Evolutionary conservation across 2,797 vertebrate species (phyloP), one percentile per base, ranked within the genome.

Genomic region (Octomys mimax): DNA sequence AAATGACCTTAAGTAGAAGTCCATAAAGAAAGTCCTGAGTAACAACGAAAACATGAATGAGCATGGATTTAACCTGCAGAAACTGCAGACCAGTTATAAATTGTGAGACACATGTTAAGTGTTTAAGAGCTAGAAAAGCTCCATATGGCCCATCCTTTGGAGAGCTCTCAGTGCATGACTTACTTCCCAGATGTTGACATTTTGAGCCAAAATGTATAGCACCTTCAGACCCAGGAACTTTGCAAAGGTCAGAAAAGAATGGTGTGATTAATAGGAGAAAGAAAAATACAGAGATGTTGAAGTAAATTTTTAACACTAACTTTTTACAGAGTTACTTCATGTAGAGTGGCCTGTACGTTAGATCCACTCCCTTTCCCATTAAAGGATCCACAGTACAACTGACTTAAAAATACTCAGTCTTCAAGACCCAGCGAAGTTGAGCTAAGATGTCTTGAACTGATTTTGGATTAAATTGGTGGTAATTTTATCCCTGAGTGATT

Each of bases 141-240:
- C 61, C 24, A 22, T 87, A 33, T 11, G 54, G 8, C 82, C 42
- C 49, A 31, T 71, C 11, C 80, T 94, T 33, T 6, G 61, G 93
- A 95, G 91, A 95, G 13, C 68, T 83, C 57, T 94, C 68, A 22
- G 3, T 73, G 62, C 52, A 10, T 79, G 89, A 68, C 68, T 96
- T 75, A 66, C 86, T 96, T 94, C 81, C 91, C 96, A 96, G 57
- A 61, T 94, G 86, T 91, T 62, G 82, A 94, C 61, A 81, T 94
- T 87, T 88, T 79, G 79, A 95, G 82, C 93, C 87, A 96, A 96
- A 94, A 81, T 28, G 5, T 83, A 13, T 66, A 86, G 52, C 28
- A 9, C 13, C 33, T 4, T 90, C 62, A 85, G 12, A 39, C 78
- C 18, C 8, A 33, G 68, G 52, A 75, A 89, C 78, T 77, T 85